A percentile compares a stretch with the other conserved stretches of the same genome.
Conservation (phyloP, 1,140 invertebrate species). For the Amyelois transitella region DNA sequence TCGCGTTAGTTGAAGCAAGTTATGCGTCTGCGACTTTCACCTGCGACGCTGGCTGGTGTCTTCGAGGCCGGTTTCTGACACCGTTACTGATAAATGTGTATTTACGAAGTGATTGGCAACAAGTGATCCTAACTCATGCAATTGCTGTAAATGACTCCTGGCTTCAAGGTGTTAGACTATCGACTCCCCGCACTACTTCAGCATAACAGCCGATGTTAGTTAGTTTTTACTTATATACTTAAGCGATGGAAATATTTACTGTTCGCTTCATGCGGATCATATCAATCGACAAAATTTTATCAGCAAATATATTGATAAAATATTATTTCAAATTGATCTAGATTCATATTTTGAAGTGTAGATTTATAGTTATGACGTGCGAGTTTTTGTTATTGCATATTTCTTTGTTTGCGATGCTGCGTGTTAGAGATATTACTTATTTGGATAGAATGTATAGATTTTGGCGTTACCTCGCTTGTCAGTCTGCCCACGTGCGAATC, state of each 20-base stretch:
- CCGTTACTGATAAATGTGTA: constrained; percentile 62
- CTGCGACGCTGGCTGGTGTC: constrained; percentile 33
- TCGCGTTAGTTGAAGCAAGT: constrained; percentile 36
- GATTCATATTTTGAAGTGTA: background rate
- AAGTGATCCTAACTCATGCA: background rate
- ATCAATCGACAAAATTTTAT: background rate
- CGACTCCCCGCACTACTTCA: background rate
- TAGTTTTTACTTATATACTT: background rate
- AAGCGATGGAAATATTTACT: background rate
- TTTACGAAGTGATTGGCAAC: constrained; percentile 32
- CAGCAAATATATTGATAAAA: background rate
- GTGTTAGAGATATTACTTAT: background rate
- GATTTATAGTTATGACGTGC: too few species aligned
- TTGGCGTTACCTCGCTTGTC: background rate
- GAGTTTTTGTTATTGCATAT: too few species aligned
- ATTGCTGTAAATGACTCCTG: background rate
- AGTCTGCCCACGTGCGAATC: background rate
- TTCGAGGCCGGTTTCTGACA: constrained; percentile 51
- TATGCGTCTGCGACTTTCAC: constrained; percentile 68
- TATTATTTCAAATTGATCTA: too few species aligned
- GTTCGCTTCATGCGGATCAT: background rate
- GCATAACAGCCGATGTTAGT: background rate
- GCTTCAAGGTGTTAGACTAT: background rate
- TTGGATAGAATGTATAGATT: background rate
- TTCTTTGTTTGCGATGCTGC: background rate